Base-by-base conservation (phyloP, 1,140 invertebrate genomes). In the Callitettix versicolor region DNA sequence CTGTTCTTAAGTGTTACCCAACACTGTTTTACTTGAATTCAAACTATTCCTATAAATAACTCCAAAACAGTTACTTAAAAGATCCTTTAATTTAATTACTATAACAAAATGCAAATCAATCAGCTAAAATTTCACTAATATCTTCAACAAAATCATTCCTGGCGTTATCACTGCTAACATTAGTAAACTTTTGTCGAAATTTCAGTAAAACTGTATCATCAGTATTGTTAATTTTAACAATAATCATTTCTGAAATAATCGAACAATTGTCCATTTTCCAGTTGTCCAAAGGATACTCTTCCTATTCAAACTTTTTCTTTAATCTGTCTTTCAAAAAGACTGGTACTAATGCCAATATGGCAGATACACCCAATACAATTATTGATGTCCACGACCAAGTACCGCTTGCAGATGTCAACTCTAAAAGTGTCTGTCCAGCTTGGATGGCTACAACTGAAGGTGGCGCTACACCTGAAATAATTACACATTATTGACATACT, bases 371-470 rank as follows among this genome's bases (percentile, higher is more conserved):
- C 1, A 98, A 73, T 7, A 93, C 69, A 5, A 81, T 69, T 22
- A 98, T 75, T 21, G 92, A 95, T 7, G 78, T 85, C 83, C 85
- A 91, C 0, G 93, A 95, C 72, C 95, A 85, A 4, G 91, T 84
- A 62, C 91, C 90, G 62, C 82, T 82, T 0, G 91, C 91, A 6
- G 90, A 92, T 2, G 91, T 90, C 66, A 99, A 76, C 57, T 92
- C 82, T 60, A 98, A 88, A 17, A 99, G 72, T 1, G 95, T 98
- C 65, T 91, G 93, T 17, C 96, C 97, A 38, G 94, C 93, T 76
- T 98, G 93, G 62, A 99, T 96, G 1, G 92, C 93, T 1, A 99
- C 82, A 70, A 99, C 92, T 3, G 95, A 98, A 30, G 96, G 96
- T 44, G 96, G 95, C 2, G 92, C 95, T 2, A 99, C 96, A 63